These are phyloP conservation scores for Propithecus deckenii DNA, from an alignment of 2,797 vertebrate species.

Conservation along the genomic window DNA sequence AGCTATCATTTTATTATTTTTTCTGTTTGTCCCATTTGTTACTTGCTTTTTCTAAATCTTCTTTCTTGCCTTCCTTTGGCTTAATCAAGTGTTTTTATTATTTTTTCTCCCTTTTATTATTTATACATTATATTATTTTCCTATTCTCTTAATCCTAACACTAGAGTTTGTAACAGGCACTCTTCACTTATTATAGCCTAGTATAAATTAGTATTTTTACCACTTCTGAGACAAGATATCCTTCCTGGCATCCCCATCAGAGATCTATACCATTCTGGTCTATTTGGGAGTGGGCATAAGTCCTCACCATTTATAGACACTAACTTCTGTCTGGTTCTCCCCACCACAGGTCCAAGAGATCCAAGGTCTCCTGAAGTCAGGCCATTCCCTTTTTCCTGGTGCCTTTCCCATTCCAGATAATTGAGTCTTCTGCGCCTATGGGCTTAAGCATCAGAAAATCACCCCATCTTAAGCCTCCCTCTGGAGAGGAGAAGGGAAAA, in stretches of 20 bases:
- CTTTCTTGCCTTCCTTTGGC: not conserved
- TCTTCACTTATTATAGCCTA: slow-evolving; percentile 5
- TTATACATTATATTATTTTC: not conserved
- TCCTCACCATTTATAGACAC: not conserved
- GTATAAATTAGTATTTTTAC: slow-evolving; percentile 1
- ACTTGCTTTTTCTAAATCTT: not conserved
- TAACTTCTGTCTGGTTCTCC: not conserved
- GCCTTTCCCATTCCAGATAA: not conserved
- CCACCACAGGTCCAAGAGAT: not conserved
- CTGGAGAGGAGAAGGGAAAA: not conserved
- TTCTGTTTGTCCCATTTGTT: not conserved
- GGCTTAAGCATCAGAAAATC: not conserved
- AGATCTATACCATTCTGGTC: not conserved
- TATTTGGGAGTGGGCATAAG: not conserved
- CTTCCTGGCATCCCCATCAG: not conserved
- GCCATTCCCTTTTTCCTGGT: not conserved
- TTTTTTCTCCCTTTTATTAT: not conserved
- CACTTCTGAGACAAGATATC: not conserved
- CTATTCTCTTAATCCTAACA: not conserved
- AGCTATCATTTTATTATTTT: not conserved
- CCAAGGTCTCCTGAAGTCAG: not conserved
- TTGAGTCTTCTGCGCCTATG: not conserved
- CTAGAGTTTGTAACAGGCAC: not conserved
- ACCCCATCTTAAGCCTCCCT: not conserved
- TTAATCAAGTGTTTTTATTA: not conserved